phyloP scores from a whole-genome alignment of 2,113 vertebrate species.

The Equus przewalskii region DNA sequence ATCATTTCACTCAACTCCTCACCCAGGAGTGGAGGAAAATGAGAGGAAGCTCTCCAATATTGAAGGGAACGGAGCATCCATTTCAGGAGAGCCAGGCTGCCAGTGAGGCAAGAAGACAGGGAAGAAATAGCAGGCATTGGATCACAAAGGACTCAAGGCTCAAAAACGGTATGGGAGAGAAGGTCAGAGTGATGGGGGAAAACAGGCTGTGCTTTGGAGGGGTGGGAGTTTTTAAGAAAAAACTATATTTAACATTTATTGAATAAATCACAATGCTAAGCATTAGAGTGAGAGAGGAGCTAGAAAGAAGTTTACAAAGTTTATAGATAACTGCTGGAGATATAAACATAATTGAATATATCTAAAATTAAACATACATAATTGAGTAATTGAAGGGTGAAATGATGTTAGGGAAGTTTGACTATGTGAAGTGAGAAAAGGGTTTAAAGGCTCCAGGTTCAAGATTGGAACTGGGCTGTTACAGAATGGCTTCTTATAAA shows the following conservation, averaged over 20 bases:
- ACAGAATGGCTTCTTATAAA: not conserved
- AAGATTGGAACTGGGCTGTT: not conserved
- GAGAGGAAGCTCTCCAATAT: not conserved
- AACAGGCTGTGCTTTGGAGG: not conserved
- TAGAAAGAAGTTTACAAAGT: not conserved
- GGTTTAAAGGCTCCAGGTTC: not conserved
- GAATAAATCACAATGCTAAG: not conserved
- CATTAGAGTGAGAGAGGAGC: not conserved
- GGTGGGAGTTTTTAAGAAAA: not conserved
- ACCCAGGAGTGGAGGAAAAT: not conserved
- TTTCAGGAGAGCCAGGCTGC: not conserved
- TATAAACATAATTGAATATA: not conserved
- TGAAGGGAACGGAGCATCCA: not conserved
- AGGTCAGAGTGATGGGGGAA: not conserved
- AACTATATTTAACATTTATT: not conserved
- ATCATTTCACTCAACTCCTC: not conserved
- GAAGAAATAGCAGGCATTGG: not conserved
- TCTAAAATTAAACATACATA: not conserved
- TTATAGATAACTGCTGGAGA: not conserved
- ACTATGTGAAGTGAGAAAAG: not conserved
- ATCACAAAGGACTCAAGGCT: not conserved
- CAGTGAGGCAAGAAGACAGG: not conserved
- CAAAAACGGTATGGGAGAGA: not conserved
- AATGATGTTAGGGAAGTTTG: not conserved
- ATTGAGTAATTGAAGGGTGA: not conserved